These are phyloP conservation scores for Zosterops pallidus DNA, from an alignment of 2,113 vertebrate genomes.

Conservation along the genomic window DNA sequence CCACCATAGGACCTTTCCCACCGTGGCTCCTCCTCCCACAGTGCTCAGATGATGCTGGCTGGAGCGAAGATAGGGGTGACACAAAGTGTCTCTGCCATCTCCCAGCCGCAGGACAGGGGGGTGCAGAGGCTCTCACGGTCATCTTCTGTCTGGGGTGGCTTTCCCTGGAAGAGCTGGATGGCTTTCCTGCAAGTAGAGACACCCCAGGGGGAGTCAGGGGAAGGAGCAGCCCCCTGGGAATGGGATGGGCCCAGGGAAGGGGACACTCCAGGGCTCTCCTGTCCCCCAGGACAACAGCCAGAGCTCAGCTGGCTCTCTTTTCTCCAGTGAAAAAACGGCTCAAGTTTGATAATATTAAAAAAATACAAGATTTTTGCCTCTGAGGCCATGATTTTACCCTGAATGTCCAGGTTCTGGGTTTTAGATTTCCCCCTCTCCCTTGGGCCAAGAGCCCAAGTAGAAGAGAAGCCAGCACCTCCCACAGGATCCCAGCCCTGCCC, in stretches of 20 bases:
- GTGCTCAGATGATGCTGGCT: conserved; percentile 74
- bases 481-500: fast-evolving
- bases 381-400: not conserved
- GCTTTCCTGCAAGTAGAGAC: conserved; percentile 68
- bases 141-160: not conserved
- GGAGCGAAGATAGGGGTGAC: conserved; percentile 67
- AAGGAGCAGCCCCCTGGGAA: not conserved
- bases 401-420: not conserved
- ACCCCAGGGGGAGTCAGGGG: not conserved
- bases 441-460: not conserved
- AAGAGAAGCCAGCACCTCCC: not conserved
- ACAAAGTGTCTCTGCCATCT: conserved; percentile 72
- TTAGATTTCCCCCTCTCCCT: not conserved
- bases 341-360: not conserved
- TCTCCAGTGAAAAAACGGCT: not conserved
- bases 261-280: fast-evolving
- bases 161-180: conserved; percentile 48
- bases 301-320: not conserved
- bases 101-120: conserved; percentile 77
- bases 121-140: conserved; percentile 63
- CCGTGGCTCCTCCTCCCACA: not conserved
- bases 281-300: too few relatives aligned
- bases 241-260: fast-evolving
- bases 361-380: not conserved
- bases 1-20: not conserved